Evolutionary conservation across 2,888 invertebrate species (phyloP), one percentile per base, ranked within the genome.

Genomic region (Cosmopolites sordidus): DNA sequence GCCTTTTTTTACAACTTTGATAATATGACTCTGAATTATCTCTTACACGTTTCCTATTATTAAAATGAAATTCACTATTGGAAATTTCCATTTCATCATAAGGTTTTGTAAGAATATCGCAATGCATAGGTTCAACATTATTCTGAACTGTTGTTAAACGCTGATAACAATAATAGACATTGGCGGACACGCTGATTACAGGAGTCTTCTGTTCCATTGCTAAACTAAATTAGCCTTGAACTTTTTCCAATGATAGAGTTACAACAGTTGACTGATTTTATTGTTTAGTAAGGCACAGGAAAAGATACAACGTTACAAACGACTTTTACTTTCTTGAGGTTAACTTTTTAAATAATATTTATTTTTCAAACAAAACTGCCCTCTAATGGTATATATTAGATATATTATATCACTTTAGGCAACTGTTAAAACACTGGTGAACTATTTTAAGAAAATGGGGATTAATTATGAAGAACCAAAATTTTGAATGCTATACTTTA

Each of bases 1-100:
- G 69, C 69, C 66, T 62, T 56, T 67, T 69, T 67, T 71, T 71
- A 47, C 65, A 69, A 40, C 59, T 59, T 3, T 51, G 44, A 8
- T 48, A 27, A 27, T 16, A 12, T 15, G 22, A n/a, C 1, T 51
- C 43, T 12, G 47, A 9, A 27, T 18, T 1, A 33, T 38, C 46
- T 27, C 51, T 37, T 15, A 41, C 42, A 18, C 51, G 33, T 47
- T 51, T 51, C 22, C 51, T 46, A 4, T 22, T 46, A 14, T 12
- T 15, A 16, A 40, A 33, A 22, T 18, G 16, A 18, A 2, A 16
- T 29, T 43, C 49, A 9, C n/a, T 22, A 8, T 14, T 45, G n/a
- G 14, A 22, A 16, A 37, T 46, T 29, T 47, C 51, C 51, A 51
- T 51, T 27, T 42, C 27, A 12, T n/a, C 22, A 33, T 8, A 46